These are phyloP conservation scores for Silurus asotus DNA, from an alignment of 2,113 vertebrate species.

Conservation along the genomic window DNA sequence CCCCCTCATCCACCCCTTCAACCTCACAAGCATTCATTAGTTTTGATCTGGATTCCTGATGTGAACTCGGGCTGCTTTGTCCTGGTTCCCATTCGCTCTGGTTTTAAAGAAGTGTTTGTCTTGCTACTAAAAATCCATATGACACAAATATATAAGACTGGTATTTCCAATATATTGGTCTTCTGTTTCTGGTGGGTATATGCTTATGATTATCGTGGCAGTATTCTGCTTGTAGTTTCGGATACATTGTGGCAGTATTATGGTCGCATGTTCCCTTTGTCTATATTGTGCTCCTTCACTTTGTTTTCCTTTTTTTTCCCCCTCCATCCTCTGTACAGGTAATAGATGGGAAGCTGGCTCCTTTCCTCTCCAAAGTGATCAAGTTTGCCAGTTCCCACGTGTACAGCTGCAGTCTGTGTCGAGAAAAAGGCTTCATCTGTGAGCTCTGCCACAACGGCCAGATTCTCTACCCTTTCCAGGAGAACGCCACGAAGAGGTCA, in stretches of 20 bases:
- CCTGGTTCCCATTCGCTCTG: constrained; percentile 27
- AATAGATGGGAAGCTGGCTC: constrained; percentile 94
- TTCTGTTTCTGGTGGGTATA: not conserved
- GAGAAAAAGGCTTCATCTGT: constrained; percentile 98
- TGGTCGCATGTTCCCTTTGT: not conserved
- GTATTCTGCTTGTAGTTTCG: not conserved
- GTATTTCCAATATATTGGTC: not conserved
- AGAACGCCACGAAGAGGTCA: constrained; percentile 91
- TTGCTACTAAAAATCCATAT: constrained; percentile 27
- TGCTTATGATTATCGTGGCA: not conserved
- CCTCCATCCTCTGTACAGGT: constrained; percentile 72
- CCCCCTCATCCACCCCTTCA: constrained; percentile 55
- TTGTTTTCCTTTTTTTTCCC: not conserved
- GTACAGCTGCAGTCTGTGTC: constrained; percentile 94
- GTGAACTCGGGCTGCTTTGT: constrained; percentile 43
- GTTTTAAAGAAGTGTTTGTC: constrained; percentile 26
- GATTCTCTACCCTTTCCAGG: constrained; percentile 97
- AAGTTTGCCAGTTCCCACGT: constrained; percentile 96
- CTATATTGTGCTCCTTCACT: not conserved
- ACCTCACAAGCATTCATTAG: constrained; percentile 57
- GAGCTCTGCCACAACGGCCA: constrained; percentile 95
- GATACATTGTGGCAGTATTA: not conserved
- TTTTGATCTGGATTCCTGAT: constrained; percentile 56
- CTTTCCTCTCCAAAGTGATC: constrained; percentile 95
- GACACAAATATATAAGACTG: not conserved